Evolutionary conservation across 2,113 vertebrate genomes (phyloP).

Genomic region (Chascanopsetta lugubris): DNA sequence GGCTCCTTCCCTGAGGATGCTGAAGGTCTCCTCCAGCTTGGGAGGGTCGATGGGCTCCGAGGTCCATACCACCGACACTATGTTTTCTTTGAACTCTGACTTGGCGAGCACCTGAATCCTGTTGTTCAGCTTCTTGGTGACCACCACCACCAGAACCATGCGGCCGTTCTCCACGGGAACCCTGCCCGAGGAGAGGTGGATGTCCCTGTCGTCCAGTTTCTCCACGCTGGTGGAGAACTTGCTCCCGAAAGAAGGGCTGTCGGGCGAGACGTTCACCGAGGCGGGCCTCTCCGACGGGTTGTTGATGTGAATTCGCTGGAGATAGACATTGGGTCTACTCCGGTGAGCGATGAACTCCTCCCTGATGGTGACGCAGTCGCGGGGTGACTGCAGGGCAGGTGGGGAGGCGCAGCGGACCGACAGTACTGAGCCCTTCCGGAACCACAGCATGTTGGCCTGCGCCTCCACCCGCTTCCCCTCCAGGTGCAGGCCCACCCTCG

Average conservation of each 20-base stretch:
- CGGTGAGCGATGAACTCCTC: constrained; percentile 93
- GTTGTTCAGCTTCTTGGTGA: constrained; percentile 83
- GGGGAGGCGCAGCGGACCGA: constrained; percentile 84
- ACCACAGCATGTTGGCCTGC: constrained; percentile 80
- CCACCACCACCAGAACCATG: constrained; percentile 88
- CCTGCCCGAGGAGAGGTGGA: constrained; percentile 86
- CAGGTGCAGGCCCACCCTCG: constrained; percentile 80
- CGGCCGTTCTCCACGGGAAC: constrained; percentile 80
- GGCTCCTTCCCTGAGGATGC: constrained; percentile 84
- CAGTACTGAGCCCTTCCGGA: constrained; percentile 87
- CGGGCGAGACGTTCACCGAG: constrained; percentile 79
- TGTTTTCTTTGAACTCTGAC: constrained; percentile 85
- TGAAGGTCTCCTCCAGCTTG: constrained; percentile 86
- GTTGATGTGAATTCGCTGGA: constrained; percentile 88
- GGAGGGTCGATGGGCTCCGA: constrained; percentile 83
- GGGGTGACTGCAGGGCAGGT: constrained; percentile 51
- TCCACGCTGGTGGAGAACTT: constrained; percentile 85
- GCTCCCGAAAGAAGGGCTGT: constrained; percentile 51
- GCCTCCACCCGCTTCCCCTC: constrained; percentile 78
- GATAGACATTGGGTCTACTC: constrained; percentile 87
- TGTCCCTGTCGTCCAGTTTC: constrained; percentile 86
- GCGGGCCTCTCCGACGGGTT: constrained; percentile 87
- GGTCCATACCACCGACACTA: constrained; percentile 88
- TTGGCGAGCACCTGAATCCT: constrained; percentile 87
- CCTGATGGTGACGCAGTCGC: constrained; percentile 87